Conservation (phyloP, 2,888 invertebrate genomes). For the Lymantria monacha region DNA sequence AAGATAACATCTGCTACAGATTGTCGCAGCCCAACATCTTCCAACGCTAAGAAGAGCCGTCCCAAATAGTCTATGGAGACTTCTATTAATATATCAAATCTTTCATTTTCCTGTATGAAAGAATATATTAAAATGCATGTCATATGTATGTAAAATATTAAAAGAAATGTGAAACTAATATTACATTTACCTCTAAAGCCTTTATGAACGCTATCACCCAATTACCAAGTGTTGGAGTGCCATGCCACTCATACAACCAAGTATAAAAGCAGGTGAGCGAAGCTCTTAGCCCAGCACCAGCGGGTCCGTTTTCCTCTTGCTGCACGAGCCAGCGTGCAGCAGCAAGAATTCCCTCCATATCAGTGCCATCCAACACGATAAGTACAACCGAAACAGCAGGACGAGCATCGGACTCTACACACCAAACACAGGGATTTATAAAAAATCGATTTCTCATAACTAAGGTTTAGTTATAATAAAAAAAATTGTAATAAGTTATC, state of each 20-base stretch:
- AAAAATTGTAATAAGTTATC: not conserved
- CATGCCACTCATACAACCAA: slow-evolving; percentile 86
- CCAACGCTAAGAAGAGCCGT: slow-evolving; percentile 80
- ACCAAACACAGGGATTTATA: no score
- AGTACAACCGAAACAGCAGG: slow-evolving; percentile 84
- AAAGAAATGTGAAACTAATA: not conserved
- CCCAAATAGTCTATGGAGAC: slow-evolving; percentile 84
- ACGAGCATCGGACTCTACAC: slow-evolving; percentile 71
- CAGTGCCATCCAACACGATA: slow-evolving; percentile 76
- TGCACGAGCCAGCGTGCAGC: slow-evolving; percentile 68
- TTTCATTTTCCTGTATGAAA: slow-evolving; percentile 68
- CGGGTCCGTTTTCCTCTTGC: slow-evolving; percentile 59
- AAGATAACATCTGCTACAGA: slow-evolving; percentile 84
- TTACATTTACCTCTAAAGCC: slow-evolving; percentile 76
- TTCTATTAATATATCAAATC: slow-evolving; percentile 80
- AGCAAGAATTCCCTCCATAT: slow-evolving; percentile 47
- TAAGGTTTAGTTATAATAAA: not conserved
- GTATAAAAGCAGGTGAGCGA: slow-evolving; percentile 85
- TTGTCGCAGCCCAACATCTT: slow-evolving; percentile 73
- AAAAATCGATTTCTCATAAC: no score
- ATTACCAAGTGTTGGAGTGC: slow-evolving; percentile 83
- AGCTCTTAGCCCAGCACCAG: slow-evolving; percentile 80
- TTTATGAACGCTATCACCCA: slow-evolving; percentile 86
- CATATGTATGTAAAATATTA: not conserved
- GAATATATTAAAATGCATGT: not conserved